Evolutionary conservation across 30 jellyfish, hydroid and myxozoan genomes (phyloP), one percentile per base, ranked within the genome.

Genomic region (Nemopilema nomurai): DNA sequence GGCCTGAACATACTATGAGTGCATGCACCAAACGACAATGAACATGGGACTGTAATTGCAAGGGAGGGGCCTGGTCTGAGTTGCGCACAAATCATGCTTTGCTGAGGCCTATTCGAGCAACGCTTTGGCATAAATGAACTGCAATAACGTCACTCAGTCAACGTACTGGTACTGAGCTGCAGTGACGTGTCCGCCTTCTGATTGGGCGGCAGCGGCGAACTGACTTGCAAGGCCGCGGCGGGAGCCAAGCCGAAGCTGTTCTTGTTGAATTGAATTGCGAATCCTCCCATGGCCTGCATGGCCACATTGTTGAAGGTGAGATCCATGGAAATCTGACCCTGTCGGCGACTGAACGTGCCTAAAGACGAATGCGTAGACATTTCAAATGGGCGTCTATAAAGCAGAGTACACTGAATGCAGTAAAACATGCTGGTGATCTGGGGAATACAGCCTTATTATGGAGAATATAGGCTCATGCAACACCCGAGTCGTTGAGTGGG

Each of bases 241-340:
- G 99, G 99, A 21, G 97, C 67, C 77, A 94, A 53, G 4, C 99
- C 97, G 68, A 94, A 94, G 76, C 97, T 94, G 70, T 94, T 94
- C 77, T 90, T 94, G 87, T 94, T 90, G 79, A 94, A 89, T 49
- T 89, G 97, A 62, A 94, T 94, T 22, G 97, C 97, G 71, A 94
- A 94, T 3, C 90, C 96, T 25, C 96, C 96, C 97, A 94, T 89
- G 1, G 97, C 85, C 62, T 89, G 97, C 99, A 94, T 89, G 18
- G 99, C 97, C 4, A 95, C 95, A 49, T 94, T 94, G 53, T 90
- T 83, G 74, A 94, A 78, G 0, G 97, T 94, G 53, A 94, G 72
- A 49, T 94, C 97, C 99, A 94, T 94, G 84, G 22, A 94, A 27
- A 90, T 71, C 23, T 67, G 81, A 1, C 97, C 97, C 67, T 80